These are phyloP conservation scores for Sarcophaga bullata DNA, from an alignment of 1,140 invertebrate species.

Conservation along the genomic window DNA sequence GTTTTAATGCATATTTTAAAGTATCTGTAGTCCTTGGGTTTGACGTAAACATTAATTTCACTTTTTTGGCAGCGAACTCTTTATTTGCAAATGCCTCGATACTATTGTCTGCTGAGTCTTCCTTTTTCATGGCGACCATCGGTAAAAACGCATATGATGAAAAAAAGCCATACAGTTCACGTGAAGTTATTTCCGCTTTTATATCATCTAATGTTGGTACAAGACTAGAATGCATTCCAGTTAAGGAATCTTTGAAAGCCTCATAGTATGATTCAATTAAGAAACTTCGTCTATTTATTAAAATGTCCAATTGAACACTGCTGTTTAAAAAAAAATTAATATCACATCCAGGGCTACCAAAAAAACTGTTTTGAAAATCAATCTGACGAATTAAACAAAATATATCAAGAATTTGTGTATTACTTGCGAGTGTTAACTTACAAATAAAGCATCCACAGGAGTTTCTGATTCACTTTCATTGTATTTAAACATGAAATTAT, in stretches of 20 bases:
- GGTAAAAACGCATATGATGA: slow-evolving; percentile 60
- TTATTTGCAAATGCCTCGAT: slow-evolving; percentile 56
- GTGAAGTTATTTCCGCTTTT: slow-evolving; percentile 52
- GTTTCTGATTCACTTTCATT: slow-evolving; percentile 52
- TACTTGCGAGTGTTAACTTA: slow-evolving; percentile 46
- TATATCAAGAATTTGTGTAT: slow-evolving; percentile 4
- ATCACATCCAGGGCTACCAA: slow-evolving; percentile 62
- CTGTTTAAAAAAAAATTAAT: slow-evolving; percentile 64
- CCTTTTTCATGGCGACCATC: slow-evolving; percentile 63
- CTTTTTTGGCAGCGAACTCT: slow-evolving; percentile 61
- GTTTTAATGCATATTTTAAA: slow-evolving; percentile 55
- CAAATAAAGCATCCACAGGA: slow-evolving; percentile 60
- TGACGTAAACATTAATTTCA: slow-evolving; percentile 62
- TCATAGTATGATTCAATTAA: slow-evolving; percentile 58
- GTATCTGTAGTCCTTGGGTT: slow-evolving; percentile 61
- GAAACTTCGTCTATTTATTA: slow-evolving; percentile 56
- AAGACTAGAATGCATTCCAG: slow-evolving; percentile 52
- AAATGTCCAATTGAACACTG: slow-evolving; percentile 61
- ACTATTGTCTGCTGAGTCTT: slow-evolving; percentile 60
- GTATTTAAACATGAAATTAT: slow-evolving; percentile 70
- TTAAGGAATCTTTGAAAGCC: slow-evolving; percentile 53
- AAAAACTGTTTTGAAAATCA: slow-evolving; percentile 63
- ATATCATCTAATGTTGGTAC: slow-evolving; percentile 57
- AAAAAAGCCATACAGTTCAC: slow-evolving; percentile 62
- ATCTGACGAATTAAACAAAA: slow-evolving; percentile 48